These are phyloP conservation scores for Nothobranchius kuhntae DNA, from an alignment of 2,113 vertebrate species.

Conservation along the genomic window DNA sequence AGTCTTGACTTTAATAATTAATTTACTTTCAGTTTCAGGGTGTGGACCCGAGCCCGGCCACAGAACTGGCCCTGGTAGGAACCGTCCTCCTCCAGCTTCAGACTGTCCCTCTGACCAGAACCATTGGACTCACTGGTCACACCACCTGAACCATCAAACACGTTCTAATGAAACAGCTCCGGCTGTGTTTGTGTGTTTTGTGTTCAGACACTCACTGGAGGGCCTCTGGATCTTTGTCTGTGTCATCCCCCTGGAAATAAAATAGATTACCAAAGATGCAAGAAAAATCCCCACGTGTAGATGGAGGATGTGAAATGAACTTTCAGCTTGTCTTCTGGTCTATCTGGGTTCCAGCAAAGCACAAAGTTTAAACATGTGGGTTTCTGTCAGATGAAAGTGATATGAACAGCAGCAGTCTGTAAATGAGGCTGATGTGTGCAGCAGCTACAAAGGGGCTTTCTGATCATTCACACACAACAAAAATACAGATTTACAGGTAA, in stretches of 20 bases:
- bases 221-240: constrained; percentile 79
- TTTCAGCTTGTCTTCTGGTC: neutral
- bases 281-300: neutral
- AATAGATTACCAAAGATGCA: neutral
- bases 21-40: constrained; percentile 93
- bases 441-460: neutral
- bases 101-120: constrained; percentile 87
- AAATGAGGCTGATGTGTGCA: neutral
- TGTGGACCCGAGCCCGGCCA: constrained; percentile 91
- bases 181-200: neutral
- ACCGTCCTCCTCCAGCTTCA: constrained; percentile 85
- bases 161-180: neutral
- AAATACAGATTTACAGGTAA: neutral
- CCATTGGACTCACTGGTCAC: constrained; percentile 88
- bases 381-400: constrained; percentile 28
- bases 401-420: constrained; percentile 20
- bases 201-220: constrained; percentile 83
- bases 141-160: constrained; percentile 81
- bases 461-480: neutral
- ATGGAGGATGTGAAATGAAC: constrained; percentile 10
- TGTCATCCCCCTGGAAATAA: constrained; percentile 80
- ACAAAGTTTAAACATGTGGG: constrained; percentile 48
- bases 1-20: too few relatives aligned
- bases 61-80: constrained; percentile 90
- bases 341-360: constrained; percentile 1